Evolutionary conservation across 2,113 vertebrate species (phyloP).

Genomic region (Salvelinus sp.): DNA sequence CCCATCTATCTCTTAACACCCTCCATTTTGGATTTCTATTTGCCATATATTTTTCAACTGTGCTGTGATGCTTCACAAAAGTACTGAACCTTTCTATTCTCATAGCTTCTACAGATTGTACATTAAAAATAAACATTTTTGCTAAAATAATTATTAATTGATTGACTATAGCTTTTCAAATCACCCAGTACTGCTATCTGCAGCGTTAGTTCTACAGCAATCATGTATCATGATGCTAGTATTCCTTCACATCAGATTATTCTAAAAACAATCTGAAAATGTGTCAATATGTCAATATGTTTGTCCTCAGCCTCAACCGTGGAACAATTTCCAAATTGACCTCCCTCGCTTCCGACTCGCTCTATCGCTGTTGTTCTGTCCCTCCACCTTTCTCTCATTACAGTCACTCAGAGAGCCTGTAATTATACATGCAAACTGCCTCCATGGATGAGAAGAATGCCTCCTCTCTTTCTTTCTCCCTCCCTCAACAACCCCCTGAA

Average conservation of each 20-base stretch:
- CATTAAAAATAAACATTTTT: too few species aligned
- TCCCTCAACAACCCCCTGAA: conserved; percentile 7
- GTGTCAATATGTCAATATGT: neutral
- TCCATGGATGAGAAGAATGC: neutral
- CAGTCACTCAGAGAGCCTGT: neutral
- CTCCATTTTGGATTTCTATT: too few species aligned
- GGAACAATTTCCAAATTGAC: neutral
- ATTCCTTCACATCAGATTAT: neutral
- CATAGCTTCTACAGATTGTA: too few species aligned
- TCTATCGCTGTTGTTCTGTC: neutral
- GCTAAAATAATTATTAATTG: too few species aligned
- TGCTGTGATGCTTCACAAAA: too few species aligned
- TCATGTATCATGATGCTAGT: neutral
- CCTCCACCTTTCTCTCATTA: neutral
- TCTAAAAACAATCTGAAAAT: neutral
- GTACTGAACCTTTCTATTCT: too few species aligned
- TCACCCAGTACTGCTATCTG: too few species aligned
- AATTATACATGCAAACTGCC: conserved; percentile 3
- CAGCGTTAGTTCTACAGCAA: too few species aligned
- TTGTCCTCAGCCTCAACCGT: neutral
- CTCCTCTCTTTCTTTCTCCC: too few species aligned
- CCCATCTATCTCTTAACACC: too few species aligned
- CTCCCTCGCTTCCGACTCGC: neutral
- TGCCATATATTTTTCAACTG: too few species aligned
- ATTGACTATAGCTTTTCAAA: too few species aligned